Percentiles rank a stretch among this genome's conserved stretches.
Conservation (phyloP, 2,888 invertebrate species). For the Agrochola circellaris region DNA sequence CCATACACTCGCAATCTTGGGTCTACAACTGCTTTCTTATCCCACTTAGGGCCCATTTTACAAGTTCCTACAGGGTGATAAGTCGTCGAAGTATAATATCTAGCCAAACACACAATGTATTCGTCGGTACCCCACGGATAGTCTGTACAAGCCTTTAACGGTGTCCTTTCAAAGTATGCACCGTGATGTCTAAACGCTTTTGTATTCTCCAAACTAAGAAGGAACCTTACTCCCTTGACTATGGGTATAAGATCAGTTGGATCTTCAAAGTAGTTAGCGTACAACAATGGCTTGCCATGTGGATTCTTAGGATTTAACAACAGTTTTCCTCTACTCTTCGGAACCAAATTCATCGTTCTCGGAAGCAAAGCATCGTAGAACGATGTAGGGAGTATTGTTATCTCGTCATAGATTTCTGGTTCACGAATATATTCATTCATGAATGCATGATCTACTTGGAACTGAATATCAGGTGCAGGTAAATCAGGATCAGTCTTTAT, state of each 20-base stretch:
- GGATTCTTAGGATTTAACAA: constrained; percentile 92
- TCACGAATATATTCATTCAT: constrained; percentile 89
- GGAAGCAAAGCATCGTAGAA: constrained; percentile 91
- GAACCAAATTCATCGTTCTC: constrained; percentile 90
- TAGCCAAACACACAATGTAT: constrained; percentile 92
- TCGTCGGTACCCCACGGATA: constrained; percentile 91
- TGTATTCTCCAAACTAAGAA: constrained; percentile 90
- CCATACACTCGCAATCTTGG: constrained; percentile 92
- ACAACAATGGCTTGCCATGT: constrained; percentile 92
- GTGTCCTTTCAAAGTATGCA: constrained; percentile 87
- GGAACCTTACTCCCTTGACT: constrained; percentile 91
- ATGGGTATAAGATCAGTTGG: constrained; percentile 91
- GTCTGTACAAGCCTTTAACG: constrained; percentile 91
- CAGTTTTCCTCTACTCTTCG: constrained; percentile 91
- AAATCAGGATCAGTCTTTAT: constrained; percentile 86
- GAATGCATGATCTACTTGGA: constrained; percentile 84
- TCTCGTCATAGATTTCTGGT: constrained; percentile 75
- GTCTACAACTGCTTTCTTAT: constrained; percentile 92
- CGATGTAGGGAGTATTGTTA: constrained; percentile 86
- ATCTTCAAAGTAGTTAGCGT: constrained; percentile 92
- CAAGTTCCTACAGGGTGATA: constrained; percentile 86
- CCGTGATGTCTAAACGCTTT: constrained; percentile 90
- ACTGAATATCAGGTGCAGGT: constrained; percentile 92
- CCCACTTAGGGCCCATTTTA: constrained; percentile 90
- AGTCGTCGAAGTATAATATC: constrained; percentile 89